Base-by-base conservation (phyloP, 2,888 invertebrate genomes). In the Gnatocerus cornutus region DNA sequence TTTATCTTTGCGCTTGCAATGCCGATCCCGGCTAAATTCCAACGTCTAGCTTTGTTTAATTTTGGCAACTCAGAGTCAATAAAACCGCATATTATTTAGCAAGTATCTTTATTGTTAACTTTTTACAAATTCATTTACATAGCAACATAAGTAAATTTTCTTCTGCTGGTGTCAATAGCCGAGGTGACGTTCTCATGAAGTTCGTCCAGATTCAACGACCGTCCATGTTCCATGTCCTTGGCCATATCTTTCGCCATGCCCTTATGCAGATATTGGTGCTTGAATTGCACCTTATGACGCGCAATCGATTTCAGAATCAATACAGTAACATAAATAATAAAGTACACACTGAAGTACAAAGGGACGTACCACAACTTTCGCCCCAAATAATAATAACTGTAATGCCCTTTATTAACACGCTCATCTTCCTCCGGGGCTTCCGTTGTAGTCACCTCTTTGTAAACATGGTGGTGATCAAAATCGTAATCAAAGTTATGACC, bases 341-440 rank as follows among this genome's bases (percentile, higher is more conserved):
- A 90, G 76, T 90, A 93, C 9, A 92, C 90, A 80, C 92, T 92
- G 80, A 93, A 93, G 82, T 92, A 93, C 46, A 93, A 83, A 0
- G 93, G 93, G 71, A 93, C 86, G 79, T 92, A 93, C 88, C 92
- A 93, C 33, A 93, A 84, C 78, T 93, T 93, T 76, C 91, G 89
- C 1, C 92, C 92, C 69, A 93, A 86, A 78, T 90, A 92, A 78
- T 92, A 93, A 81, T 93, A 93, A 80, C 92, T 92, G 85, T 90
- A 92, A 65, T 84, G 85, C 81, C 85, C 87, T 75, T 87, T 87
- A 78, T 88, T 89, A 6, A 89, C 89, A 81, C 89, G 86, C 74
- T 89, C 87, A 78, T 85, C 87, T 80, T 89, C 88, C 0, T 89
- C 88, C 0, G 85, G 85, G 0, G 86, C 87, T 1, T 87, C 85